Base-by-base conservation (phyloP, 2,888 invertebrate genomes). In the Lepidochitona cinerea region DNA sequence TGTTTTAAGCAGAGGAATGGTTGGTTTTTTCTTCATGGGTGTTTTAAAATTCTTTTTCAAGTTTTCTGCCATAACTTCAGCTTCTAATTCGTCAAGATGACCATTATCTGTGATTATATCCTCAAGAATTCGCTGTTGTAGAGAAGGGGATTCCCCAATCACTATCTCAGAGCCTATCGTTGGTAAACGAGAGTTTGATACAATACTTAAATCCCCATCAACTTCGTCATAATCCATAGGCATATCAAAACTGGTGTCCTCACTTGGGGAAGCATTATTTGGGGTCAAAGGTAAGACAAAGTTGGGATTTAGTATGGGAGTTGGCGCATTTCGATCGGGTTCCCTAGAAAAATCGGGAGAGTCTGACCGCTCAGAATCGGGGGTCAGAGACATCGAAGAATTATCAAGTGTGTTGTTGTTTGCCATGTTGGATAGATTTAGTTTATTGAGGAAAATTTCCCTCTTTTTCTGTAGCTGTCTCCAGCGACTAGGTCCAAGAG, bases 401-500 rank as follows among this genome's bases (percentile, higher is more conserved):
- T 35, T 36, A 41, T 41, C 41, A 12, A 41, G 41, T 26, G 26
- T 26, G 35, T 66, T 66, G 9, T 18, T 18, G 14, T n/a, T 36
- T 35, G 18, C 9, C 18, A 35, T n/a, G 3, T n/a, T 14, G 33
- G n/a, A 18, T n/a, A 35, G 66, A 36, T 26, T 68, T 23, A 9
- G 3, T 32, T 1, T 6, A 1, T 14, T 14, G 3, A 36, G 66
- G 37, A 26, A 23, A 37, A 86, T 85, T 52, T 87, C 84, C 0
- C 87, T 76, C 65, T 84, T 83, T 54, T 82, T 83, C 70, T 80
- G 83, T 18, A 88, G 83, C n/a, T 86, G 81, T 0, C 84, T 85
- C 1, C 86, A 76, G 73, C 85, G 85, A 35, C 86, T 81, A 0
- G 85, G 96, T 0, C 96, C 96, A 0, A 96, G 95, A 64, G 96